phyloP scores from a whole-genome alignment of 2,113 vertebrate genomes.

The Dissostichus mawsoni region DNA sequence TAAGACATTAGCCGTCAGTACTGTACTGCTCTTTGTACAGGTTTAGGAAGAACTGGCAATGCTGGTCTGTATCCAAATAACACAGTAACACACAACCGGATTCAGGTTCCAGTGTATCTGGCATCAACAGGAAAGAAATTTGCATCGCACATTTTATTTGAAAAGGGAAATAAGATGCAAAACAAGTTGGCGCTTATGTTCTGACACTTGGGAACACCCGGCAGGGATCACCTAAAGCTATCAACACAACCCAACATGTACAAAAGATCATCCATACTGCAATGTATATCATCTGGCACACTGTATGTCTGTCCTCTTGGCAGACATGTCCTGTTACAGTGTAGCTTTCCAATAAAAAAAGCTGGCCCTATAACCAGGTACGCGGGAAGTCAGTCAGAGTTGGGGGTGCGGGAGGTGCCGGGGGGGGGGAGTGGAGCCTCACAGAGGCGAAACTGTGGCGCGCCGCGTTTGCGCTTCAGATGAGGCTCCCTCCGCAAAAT shows the following conservation, averaged over 20 bases:
- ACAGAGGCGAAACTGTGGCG: too few relatives aligned
- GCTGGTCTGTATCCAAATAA: background rate
- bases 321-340: too few relatives aligned
- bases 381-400: too few relatives aligned
- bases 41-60: conserved; percentile 1
- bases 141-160: conserved; percentile 44
- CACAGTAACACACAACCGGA: background rate
- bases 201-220: background rate
- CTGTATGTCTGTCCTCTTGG: background rate
- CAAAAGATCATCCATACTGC: background rate
- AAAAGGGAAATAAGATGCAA: conserved; percentile 60
- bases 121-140: background rate
- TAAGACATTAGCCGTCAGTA: background rate
- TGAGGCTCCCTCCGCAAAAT: too few relatives aligned
- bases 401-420: too few relatives aligned
- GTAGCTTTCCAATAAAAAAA: too few relatives aligned
- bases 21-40: conserved; percentile 8
- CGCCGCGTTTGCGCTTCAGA: too few relatives aligned
- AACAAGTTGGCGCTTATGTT: background rate
- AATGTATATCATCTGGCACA: too few relatives aligned
- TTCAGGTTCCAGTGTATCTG: background rate
- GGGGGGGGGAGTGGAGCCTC: too few relatives aligned
- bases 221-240: conserved; percentile 11
- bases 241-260: too few relatives aligned
- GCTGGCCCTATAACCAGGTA: too few relatives aligned